These are phyloP conservation scores for Drosophila crucigera DNA, from an alignment of 2,888 invertebrate species.

Conservation along the genomic window DNA sequence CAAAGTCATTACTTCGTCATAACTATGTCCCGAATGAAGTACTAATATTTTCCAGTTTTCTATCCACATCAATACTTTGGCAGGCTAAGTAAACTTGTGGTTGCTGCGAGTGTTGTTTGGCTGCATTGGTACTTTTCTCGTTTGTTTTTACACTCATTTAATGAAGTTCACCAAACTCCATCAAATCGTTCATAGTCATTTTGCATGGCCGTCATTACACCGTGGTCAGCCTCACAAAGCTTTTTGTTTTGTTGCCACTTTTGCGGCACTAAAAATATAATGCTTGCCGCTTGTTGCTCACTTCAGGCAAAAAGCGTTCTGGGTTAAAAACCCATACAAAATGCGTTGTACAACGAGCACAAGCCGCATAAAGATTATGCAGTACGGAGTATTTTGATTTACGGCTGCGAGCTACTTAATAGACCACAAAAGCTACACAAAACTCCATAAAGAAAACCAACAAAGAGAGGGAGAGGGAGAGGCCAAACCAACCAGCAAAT, in stretches of 20 bases:
- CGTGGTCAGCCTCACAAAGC: constrained; percentile 31
- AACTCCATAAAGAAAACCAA: constrained; percentile 54
- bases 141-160: constrained; percentile 50
- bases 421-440: constrained; percentile 74
- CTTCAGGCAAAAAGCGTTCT: constrained; percentile 41
- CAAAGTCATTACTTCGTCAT: too few relatives aligned
- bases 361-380: constrained; percentile 70
- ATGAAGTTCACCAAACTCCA: constrained; percentile 66
- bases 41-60: constrained; percentile 1
- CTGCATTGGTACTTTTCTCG: constrained; percentile 21
- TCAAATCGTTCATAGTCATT: constrained; percentile 32
- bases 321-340: constrained; percentile 56
- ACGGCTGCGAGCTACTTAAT: constrained; percentile 73
- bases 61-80: constrained; percentile 16
- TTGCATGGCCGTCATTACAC: constrained; percentile 20
- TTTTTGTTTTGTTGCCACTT: constrained; percentile 43
- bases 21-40: constrained; percentile 8
- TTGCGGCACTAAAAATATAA: constrained; percentile 38
- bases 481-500: constrained; percentile 57
- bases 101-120: constrained; percentile 30
- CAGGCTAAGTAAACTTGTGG: constrained; percentile 24
- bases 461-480: constrained; percentile 27
- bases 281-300: constrained; percentile 70
- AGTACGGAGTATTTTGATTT: constrained; percentile 65
- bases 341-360: constrained; percentile 38